phyloP scores from a whole-genome alignment of 2,113 vertebrate genomes.

The Crotalus viridis region DNA sequence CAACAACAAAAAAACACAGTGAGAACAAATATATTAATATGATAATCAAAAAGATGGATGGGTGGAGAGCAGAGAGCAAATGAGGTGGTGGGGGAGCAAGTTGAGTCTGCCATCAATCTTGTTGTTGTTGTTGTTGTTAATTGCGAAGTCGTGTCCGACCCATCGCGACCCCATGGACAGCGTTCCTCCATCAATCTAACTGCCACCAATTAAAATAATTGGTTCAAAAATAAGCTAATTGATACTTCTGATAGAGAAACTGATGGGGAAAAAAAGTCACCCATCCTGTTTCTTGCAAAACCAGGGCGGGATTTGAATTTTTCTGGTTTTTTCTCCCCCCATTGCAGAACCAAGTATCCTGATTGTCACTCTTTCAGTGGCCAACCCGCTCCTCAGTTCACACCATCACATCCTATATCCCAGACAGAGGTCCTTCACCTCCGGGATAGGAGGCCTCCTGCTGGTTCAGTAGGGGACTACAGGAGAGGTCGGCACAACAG shows the following conservation, averaged over 20 bases:
- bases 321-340: neutral
- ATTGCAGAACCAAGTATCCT: neutral
- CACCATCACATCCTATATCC: neutral
- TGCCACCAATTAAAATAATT: neutral
- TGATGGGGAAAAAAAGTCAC: neutral
- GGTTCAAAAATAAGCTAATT: neutral
- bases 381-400: neutral
- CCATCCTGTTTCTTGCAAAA: neutral
- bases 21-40: neutral
- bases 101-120: neutral
- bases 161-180: too few species aligned
- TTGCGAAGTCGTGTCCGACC: too few species aligned
- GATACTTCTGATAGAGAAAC: neutral
- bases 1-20: neutral
- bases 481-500: constrained; percentile 34
- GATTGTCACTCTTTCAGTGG: constrained; percentile 1
- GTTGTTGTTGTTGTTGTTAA: too few species aligned
- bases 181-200: neutral
- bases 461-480: constrained; percentile 18
- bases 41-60: neutral
- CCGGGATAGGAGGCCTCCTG: constrained; percentile 24
- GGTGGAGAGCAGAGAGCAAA: neutral
- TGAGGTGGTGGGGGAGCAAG: too few species aligned
- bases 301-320: neutral
- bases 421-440: constrained; percentile 23